A percentile compares a stretch with the other conserved stretches of the same genome.
Evolutionary conservation across 92 coral and sea anemone genomes (phyloP).

Genomic region (Scolanthus callimorphus): DNA sequence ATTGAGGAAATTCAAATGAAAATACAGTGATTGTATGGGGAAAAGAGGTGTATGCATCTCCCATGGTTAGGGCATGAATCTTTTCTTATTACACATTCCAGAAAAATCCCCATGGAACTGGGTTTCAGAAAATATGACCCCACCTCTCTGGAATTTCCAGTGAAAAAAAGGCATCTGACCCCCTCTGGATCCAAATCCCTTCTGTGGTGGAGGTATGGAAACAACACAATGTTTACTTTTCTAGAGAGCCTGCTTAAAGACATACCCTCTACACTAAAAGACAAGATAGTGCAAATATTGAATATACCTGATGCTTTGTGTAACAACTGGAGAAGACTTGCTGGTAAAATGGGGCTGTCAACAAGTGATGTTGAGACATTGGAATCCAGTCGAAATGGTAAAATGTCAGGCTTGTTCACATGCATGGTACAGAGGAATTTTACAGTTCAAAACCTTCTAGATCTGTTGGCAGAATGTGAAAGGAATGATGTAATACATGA

Average conservation of each 20-base stretch:
- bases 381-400: constrained; percentile 7
- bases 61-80: too few relatives aligned
- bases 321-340: constrained; percentile 68
- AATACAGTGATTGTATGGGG: too few relatives aligned
- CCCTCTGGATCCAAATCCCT: too few relatives aligned
- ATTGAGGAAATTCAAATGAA: too few relatives aligned
- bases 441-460: constrained; percentile 39
- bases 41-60: too few relatives aligned
- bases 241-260: constrained; percentile 56
- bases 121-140: too few relatives aligned
- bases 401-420: constrained; percentile 61
- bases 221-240: too few relatives aligned
- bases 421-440: constrained; percentile 40
- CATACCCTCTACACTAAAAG: constrained; percentile 44
- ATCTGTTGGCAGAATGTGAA: constrained; percentile 12
- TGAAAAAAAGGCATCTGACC: too few relatives aligned
- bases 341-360: constrained; percentile 50
- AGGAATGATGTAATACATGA: constrained; percentile 54
- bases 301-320: constrained; percentile 8
- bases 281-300: constrained; percentile 33
- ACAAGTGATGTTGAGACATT: constrained; percentile 27
- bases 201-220: too few relatives aligned
- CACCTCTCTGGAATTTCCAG: too few relatives aligned
- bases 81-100: too few relatives aligned
- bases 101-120: too few relatives aligned